Percentiles rank a stretch among this genome's conserved stretches.
These are phyloP conservation scores for Anser cygnoides DNA, from an alignment of 2,113 vertebrate genomes.

Conservation along the genomic window DNA sequence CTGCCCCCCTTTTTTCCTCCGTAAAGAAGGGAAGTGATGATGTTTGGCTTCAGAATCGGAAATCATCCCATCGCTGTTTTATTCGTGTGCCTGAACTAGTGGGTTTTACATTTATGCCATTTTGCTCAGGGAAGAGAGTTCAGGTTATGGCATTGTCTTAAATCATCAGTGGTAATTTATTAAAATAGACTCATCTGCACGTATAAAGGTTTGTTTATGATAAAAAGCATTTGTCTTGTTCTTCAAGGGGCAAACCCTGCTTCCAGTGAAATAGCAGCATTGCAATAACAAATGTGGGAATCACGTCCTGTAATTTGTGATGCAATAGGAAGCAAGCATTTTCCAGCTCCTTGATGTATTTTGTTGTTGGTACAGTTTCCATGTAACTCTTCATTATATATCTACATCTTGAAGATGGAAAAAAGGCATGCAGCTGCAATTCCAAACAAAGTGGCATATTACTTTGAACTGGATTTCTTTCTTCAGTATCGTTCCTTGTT, in stretches of 20 bases:
- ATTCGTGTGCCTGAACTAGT: background rate
- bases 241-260: background rate
- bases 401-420: background rate
- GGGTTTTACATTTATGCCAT: background rate
- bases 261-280: background rate
- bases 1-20: background rate
- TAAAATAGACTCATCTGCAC: background rate
- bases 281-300: accelerated
- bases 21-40: background rate
- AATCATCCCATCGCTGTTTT: background rate
- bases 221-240: background rate
- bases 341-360: background rate
- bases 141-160: background rate
- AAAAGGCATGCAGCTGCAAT: background rate
- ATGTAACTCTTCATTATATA: background rate
- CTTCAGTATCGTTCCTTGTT: background rate
- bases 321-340: background rate
- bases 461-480: background rate
- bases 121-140: background rate
- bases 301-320: background rate
- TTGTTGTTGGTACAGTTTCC: background rate
- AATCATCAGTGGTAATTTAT: background rate
- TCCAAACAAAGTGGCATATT: background rate
- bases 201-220: background rate
- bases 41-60: background rate